Evolutionary conservation across 2,797 vertebrate species (phyloP), one percentile per base, ranked within the genome.

Genomic region (Chrosomus eos): DNA sequence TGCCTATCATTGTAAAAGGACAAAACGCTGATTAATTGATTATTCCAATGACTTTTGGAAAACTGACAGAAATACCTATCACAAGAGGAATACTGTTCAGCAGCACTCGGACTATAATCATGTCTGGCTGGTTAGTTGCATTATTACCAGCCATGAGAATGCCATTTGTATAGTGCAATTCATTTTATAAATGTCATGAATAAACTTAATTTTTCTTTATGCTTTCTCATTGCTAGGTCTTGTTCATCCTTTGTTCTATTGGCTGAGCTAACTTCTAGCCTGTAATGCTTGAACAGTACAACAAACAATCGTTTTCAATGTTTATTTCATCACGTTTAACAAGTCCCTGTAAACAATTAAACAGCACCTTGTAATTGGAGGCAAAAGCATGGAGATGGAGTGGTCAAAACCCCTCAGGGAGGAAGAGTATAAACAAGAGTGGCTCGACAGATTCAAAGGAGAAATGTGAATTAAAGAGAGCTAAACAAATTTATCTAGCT

Each of bases 131-230:
- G 91, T 83, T 67, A 31, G 92, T 90, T 91, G 82, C 91, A 90
- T 90, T 94, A 95, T 96, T 95, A 94, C 93, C 95, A 93, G 96
- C 94, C 95, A 95, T 94, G 94, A 94, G 94, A 94, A 96, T 92
- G 90, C 92, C 97, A 97, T 98, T 98, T 98, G 97, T 99, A 99
- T 97, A 99, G 97, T 98, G 97, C 97, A 96, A 96, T 97, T 99
- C 96, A 97, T 99, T 99, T 99, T 96, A 97, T 97, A 97, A 98
- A 97, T 97, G 97, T 98, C 97, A 96, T 96, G 97, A 98, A 97
- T 96, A 99, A 96, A 97, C 93, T 93, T 93, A 97, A 95, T 95
- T 96, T 97, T 98, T 99, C 96, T 97, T 95, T 97, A 98, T 90
- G 82, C 18, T 73, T 92, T 87, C 11, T 19, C 77, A 2, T 55